phyloP scores from a whole-genome alignment of 2,888 invertebrate species.

The Cyaniris semiargus region DNA sequence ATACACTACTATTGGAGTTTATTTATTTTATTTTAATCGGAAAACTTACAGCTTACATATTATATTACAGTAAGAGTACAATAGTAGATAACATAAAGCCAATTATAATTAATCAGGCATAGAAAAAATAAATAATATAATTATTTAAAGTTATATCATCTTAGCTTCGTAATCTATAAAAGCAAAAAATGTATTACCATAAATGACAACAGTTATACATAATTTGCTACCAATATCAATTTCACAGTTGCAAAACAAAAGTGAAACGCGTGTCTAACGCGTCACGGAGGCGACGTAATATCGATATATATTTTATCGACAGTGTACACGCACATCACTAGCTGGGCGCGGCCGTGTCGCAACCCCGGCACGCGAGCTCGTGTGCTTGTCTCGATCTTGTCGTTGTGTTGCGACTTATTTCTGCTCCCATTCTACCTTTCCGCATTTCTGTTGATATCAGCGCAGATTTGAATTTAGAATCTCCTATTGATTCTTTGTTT shows the following conservation, averaged over 20 bases:
- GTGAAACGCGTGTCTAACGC: slow-evolving; percentile 32
- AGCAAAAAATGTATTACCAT: background rate
- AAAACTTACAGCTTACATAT: no score
- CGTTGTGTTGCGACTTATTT: slow-evolving; percentile 44
- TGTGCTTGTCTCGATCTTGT: slow-evolving; percentile 51
- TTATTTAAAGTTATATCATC: no score
- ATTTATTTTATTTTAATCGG: no score
- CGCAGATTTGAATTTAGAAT: slow-evolving; percentile 35
- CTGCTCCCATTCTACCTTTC: slow-evolving; percentile 45
- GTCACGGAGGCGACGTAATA: slow-evolving; percentile 36
- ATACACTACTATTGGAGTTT: no score
- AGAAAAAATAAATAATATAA: no score
- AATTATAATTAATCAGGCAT: no score
- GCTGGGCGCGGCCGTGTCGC: slow-evolving; percentile 65
- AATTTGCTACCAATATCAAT: background rate
- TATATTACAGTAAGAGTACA: no score
- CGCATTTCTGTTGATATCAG: slow-evolving; percentile 42
- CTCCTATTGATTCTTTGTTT: slow-evolving; percentile 26
- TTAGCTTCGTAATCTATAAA: background rate
- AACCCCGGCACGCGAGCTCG: slow-evolving; percentile 67
- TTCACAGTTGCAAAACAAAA: slow-evolving; percentile 25
- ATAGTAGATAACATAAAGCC: no score
- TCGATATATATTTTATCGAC: slow-evolving; percentile 34
- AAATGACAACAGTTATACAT: background rate
- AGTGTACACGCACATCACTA: slow-evolving; percentile 56